Conservation (phyloP, 2,797 vertebrate species). For the Gallirallus australis region DNA sequence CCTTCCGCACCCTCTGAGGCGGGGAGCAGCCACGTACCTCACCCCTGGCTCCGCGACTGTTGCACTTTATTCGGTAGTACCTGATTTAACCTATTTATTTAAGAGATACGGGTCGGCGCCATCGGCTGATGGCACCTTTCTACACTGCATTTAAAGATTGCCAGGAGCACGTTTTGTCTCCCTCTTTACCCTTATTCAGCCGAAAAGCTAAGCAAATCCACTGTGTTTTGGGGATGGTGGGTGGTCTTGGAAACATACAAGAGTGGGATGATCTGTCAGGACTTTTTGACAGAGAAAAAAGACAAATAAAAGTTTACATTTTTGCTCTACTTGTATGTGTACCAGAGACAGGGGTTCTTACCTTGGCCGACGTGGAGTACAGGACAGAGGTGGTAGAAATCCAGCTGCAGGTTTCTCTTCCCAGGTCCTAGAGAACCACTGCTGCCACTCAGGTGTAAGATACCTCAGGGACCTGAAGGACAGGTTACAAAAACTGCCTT, state of each 20-base stretch:
- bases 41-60: neutral
- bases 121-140: neutral
- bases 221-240: neutral
- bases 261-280: fast-evolving
- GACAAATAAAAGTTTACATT: conserved; percentile 22
- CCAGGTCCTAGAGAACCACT: fast-evolving
- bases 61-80: conserved; percentile 55
- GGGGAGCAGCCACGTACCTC: neutral
- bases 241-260: neutral
- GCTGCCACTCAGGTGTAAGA: neutral
- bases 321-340: neutral
- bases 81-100: conserved; percentile 47
- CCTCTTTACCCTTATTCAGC: neutral
- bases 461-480: neutral
- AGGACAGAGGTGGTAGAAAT: neutral
- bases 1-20: conserved; percentile 35
- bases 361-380: fast-evolving
- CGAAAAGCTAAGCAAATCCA: neutral
- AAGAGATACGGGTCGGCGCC: neutral
- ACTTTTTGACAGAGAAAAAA: neutral
- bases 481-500: neutral
- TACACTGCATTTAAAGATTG: neutral
- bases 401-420: neutral
- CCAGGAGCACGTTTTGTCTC: neutral
- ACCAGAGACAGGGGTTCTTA: neutral